A percentile compares a stretch with the other conserved stretches of the same genome.
phyloP scores from a whole-genome alignment of 2,797 vertebrate genomes.

The Arctocebus calabarensis region DNA sequence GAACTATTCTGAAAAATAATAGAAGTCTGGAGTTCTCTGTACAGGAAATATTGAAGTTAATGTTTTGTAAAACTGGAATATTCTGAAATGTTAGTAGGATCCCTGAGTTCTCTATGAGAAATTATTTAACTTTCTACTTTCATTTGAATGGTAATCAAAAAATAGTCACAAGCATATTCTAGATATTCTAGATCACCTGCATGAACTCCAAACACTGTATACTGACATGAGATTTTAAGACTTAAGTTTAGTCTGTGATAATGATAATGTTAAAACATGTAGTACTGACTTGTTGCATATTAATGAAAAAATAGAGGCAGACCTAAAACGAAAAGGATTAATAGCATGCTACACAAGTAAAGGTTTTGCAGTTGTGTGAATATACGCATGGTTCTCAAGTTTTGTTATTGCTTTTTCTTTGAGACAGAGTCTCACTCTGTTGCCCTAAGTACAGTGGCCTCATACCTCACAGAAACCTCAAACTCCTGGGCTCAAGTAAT shows the following conservation, averaged over 20 bases:
- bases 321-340: slow-evolving; percentile 28
- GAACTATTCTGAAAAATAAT: slow-evolving; percentile 27
- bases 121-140: slow-evolving; percentile 25
- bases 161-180: slow-evolving; percentile 1
- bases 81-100: slow-evolving; percentile 18
- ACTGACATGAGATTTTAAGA: slow-evolving; percentile 11
- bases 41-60: background rate
- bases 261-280: background rate
- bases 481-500: no score
- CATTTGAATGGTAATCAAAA: slow-evolving; percentile 2
- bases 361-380: background rate
- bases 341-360: slow-evolving; percentile 1
- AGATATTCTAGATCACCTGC: background rate
- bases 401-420: background rate
- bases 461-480: no score
- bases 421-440: no score
- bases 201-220: background rate
- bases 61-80: slow-evolving; percentile 40
- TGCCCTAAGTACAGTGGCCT: no score
- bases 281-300: background rate
- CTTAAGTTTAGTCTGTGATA: slow-evolving; percentile 8
- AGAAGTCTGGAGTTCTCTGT: background rate
- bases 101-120: background rate
- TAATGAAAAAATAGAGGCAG: slow-evolving; percentile 42
- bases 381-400: background rate